Conservation (phyloP, 2,888 invertebrate genomes). For the Melanchra persicariae region DNA sequence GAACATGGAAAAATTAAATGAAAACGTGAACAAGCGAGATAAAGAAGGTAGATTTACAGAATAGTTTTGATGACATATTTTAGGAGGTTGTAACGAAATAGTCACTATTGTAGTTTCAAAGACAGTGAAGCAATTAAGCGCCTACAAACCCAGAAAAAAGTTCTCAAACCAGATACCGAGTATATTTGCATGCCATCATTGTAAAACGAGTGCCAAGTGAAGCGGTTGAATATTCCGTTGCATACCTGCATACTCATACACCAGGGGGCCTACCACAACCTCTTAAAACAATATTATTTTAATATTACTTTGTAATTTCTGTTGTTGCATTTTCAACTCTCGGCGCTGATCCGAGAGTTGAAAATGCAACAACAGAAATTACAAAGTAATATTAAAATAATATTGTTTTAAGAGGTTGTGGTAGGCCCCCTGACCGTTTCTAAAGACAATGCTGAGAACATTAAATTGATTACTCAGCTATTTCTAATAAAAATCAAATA, state of each 20-base stretch:
- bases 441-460: slow-evolving; percentile 26
- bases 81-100: background rate
- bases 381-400: too few species aligned
- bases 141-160: background rate
- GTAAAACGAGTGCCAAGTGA: slow-evolving; percentile 35
- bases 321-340: too few species aligned
- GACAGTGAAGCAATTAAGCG: background rate
- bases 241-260: slow-evolving; percentile 28
- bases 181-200: slow-evolving; percentile 31
- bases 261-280: too few species aligned
- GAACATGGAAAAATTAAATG: slow-evolving; percentile 2
- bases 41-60: background rate
- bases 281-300: too few species aligned
- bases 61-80: background rate
- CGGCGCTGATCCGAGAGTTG: too few species aligned
- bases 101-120: background rate
- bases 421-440: slow-evolving; percentile 35
- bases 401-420: too few species aligned
- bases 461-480: background rate
- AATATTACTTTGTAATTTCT: too few species aligned
- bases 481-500: slow-evolving; percentile 4
- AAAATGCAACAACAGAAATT: too few species aligned
- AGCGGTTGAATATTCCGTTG: slow-evolving; percentile 44
- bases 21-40: background rate
- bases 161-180: slow-evolving; percentile 18